Evolutionary conservation across 1,140 invertebrate genomes (phyloP), one percentile per base, ranked within the genome.

Genomic region (Bombus impatiens): DNA sequence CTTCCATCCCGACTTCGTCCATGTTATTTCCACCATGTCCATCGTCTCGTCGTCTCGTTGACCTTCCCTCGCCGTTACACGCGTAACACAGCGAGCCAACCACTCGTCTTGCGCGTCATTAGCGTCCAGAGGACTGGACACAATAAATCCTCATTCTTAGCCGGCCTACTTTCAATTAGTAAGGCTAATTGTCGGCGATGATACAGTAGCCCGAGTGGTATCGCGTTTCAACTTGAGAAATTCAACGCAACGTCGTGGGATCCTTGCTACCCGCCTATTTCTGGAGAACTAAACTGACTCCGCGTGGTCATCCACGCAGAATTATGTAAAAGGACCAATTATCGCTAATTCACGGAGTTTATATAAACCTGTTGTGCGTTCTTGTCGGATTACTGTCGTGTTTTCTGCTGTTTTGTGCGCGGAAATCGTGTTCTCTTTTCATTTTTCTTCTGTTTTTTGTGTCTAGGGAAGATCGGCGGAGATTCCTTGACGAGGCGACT

Each of bases 81-180:
- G 18, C 25, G 25, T 44, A 62, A 9, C 53, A 25, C 15, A 15
- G 35, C 67, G 35, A 68, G 1, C n/a, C 15, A 32, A 65, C 15
- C 53, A 59, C 35, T 57, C 42, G 53, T 57, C 74, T 68, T n/a
- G 53, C 9, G 35, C 67, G 47, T 87, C 83, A 72, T 86, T 87
- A 87, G 67, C 83, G 83, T 86, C 71, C 37, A 87, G 62, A 77
- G 25, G 22, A 67, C 68, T 77, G 74, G 57, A 75, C 84, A 89
- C 82, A 78, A 90, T 90, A 90, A 90, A 90, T 90, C 85, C 83
- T 89, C 81, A 89, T 89, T 88, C 86, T n/a, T 67, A 32, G 67
- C 10, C 84, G 81, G 89, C 81, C 77, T 82, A 89, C 72, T 91
- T 91, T 89, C 86, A 91, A 91, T 91, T 91, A 91, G 84, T n/a